Percentiles rank a stretch among this genome's conserved stretches.
These are phyloP conservation scores for Chamaea fasciata DNA, from an alignment of 2,113 vertebrate genomes.

Conservation along the genomic window DNA sequence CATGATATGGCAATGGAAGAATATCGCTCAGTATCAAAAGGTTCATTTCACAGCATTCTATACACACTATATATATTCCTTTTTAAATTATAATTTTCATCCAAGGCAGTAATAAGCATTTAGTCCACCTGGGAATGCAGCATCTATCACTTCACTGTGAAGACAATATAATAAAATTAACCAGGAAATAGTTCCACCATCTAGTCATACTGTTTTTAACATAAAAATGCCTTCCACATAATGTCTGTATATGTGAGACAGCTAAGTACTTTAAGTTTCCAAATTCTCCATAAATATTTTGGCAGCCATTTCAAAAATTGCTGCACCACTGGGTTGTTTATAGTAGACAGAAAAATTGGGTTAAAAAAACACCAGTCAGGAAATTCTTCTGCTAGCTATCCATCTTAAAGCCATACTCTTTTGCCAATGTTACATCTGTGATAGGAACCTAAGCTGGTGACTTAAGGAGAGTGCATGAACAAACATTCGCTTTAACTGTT, in stretches of 20 bases:
- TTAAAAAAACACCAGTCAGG: constrained; percentile 46
- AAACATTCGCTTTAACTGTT: not conserved
- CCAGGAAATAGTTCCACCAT: constrained; percentile 35
- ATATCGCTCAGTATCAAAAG: not conserved
- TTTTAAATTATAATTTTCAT: not conserved
- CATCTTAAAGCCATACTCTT: not conserved
- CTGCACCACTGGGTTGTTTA: not conserved
- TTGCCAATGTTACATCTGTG: constrained; percentile 27
- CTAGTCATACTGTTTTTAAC: constrained; percentile 12
- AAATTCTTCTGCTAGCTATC: constrained; percentile 55
- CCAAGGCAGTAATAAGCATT: not conserved
- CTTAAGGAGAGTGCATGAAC: not conserved
- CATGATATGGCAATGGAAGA: not conserved
- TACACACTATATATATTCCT: not conserved
- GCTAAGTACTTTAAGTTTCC: constrained; percentile 37
- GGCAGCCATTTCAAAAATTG: constrained; percentile 22
- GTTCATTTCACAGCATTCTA: not conserved
- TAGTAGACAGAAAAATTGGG: constrained; percentile 36
- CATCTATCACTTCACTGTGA: not conserved
- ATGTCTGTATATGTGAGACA: constrained; percentile 16
- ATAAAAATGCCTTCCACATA: constrained; percentile 25
- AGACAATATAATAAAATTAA: constrained; percentile 16
- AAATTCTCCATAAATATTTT: constrained; percentile 46
- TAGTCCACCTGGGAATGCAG: not conserved
- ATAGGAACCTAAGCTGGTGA: not conserved